phyloP scores from a whole-genome alignment of 2,113 vertebrate genomes.

The Herpetotheres cachinnans region DNA sequence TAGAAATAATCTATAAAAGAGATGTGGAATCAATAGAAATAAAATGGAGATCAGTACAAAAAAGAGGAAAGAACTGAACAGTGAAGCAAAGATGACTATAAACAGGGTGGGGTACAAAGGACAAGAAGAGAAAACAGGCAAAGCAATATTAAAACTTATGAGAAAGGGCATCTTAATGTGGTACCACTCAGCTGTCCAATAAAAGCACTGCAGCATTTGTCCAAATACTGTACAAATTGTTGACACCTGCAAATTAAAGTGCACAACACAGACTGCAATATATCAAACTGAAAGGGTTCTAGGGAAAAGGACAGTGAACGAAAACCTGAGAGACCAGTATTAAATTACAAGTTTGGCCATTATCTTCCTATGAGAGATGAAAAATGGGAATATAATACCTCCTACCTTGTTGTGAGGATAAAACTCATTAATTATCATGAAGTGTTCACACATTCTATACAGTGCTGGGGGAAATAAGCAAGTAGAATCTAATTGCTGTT shows the following conservation, averaged over 20 bases:
- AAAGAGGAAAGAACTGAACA: neutral
- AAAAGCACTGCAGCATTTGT: neutral
- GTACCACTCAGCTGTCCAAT: neutral
- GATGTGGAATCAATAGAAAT: neutral
- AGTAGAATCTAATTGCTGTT: constrained; percentile 3
- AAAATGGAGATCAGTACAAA: neutral
- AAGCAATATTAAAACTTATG: constrained; percentile 7
- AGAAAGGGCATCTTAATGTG: neutral
- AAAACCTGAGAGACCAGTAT: neutral
- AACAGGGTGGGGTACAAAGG: neutral
- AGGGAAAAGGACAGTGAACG: constrained; percentile 9
- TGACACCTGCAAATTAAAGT: constrained; percentile 52
- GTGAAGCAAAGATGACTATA: neutral
- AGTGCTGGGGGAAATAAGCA: neutral
- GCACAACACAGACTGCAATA: neutral
- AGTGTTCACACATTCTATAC: neutral
- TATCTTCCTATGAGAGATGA: neutral
- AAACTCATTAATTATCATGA: constrained; percentile 26
- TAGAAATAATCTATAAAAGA: neutral
- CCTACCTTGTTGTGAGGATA: neutral
- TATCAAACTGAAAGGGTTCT: neutral
- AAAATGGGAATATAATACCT: neutral
- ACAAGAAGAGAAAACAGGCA: neutral
- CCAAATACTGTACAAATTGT: neutral
- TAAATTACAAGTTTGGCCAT: neutral